These are phyloP conservation scores for Meleagris gallopavo DNA, from an alignment of 2,113 vertebrate species.

Conservation along the genomic window DNA sequence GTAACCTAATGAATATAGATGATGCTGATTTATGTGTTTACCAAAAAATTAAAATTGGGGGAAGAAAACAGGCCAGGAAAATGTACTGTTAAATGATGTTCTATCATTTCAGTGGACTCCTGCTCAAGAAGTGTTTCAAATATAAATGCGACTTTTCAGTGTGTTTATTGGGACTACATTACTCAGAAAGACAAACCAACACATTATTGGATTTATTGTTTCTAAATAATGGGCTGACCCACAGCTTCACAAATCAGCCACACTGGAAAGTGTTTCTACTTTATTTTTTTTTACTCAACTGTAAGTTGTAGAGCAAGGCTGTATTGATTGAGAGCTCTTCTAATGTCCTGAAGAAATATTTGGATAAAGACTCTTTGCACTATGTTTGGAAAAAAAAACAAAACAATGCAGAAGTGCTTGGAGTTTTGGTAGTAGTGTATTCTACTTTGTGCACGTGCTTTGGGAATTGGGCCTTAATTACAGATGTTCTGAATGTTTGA, in stretches of 20 bases:
- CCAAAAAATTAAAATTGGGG: slow-evolving; percentile 38
- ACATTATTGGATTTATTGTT: not conserved
- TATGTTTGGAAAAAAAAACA: too few species aligned
- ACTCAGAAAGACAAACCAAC: not conserved
- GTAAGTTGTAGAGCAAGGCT: not conserved
- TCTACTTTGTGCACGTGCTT: not conserved
- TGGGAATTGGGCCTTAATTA: not conserved
- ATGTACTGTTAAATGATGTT: slow-evolving; percentile 54
- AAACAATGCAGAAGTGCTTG: not conserved
- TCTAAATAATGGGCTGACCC: not conserved
- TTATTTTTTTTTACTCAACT: not conserved
- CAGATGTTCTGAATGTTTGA: not conserved
- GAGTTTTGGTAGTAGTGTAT: not conserved
- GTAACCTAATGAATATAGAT: slow-evolving; percentile 79
- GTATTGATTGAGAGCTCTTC: not conserved
- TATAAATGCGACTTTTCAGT: slow-evolving; percentile 13
- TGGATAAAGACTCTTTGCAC: not conserved
- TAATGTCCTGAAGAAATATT: not conserved
- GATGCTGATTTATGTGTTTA: slow-evolving; percentile 81
- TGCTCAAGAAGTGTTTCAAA: slow-evolving; percentile 43
- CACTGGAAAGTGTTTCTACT: not conserved
- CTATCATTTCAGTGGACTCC: slow-evolving; percentile 25
- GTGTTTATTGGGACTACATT: slow-evolving; percentile 18
- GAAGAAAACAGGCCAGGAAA: slow-evolving; percentile 15
- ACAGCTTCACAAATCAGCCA: not conserved